A percentile compares a stretch with the other conserved stretches of the same genome.
Evolutionary conservation across 2,797 vertebrate genomes (phyloP).

Genomic region (Manis pentadactyla): DNA sequence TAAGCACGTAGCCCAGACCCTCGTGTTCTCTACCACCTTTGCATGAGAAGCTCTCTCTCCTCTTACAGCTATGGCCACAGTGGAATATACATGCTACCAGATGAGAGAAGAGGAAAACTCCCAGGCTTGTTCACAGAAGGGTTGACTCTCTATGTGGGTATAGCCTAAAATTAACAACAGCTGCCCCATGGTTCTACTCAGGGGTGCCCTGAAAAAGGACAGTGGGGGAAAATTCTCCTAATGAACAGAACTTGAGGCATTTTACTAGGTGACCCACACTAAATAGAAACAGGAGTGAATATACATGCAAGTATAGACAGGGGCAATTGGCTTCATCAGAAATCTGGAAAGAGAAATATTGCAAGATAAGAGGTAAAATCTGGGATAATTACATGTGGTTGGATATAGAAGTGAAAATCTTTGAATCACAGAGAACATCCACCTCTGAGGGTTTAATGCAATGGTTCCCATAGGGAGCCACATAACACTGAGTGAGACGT

Average conservation of each 20-base stretch:
- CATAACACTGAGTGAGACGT: not conserved
- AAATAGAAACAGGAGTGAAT: not conserved
- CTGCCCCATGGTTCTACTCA: not conserved
- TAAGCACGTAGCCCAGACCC: not conserved
- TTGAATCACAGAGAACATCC: not conserved
- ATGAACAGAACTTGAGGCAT: not conserved
- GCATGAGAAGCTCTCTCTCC: not conserved
- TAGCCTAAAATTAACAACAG: not conserved
- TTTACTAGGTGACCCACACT: not conserved
- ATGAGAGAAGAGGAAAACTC: not conserved
- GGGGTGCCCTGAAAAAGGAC: not conserved
- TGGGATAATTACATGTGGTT: not conserved
- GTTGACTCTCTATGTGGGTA: not conserved
- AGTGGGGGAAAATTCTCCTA: not conserved
- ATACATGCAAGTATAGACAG: not conserved
- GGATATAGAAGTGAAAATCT: not conserved
- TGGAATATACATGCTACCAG: not conserved
- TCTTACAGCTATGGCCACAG: not conserved
- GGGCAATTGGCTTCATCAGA: not conserved
- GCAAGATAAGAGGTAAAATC: not conserved
- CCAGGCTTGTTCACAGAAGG: not conserved
- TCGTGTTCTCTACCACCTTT: not conserved
- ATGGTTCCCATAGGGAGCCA: not conserved
- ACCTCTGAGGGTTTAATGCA: not conserved
- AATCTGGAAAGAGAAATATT: not conserved